These are phyloP conservation scores for Sicus ferrugineus DNA, from an alignment of 2,888 invertebrate species.

Conservation along the genomic window DNA sequence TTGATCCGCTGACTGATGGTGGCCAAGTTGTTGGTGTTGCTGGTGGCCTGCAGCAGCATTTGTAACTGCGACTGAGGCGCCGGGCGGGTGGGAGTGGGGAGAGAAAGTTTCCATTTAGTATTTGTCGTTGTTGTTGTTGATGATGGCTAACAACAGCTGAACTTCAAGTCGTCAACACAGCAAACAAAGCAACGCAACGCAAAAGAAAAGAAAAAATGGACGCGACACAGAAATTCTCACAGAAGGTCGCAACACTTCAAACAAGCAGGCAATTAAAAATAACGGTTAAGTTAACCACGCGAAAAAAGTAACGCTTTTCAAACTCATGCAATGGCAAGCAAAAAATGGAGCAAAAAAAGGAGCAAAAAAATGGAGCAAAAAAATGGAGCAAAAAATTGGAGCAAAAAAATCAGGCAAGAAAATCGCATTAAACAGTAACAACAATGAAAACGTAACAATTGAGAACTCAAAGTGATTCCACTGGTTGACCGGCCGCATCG, in stretches of 20 bases:
- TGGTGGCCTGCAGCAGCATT: conserved; percentile 60
- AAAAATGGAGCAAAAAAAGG: conserved; percentile 5
- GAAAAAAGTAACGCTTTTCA: neutral
- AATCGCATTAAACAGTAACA: neutral
- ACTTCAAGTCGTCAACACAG: conserved; percentile 9
- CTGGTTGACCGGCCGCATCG: conserved; percentile 1
- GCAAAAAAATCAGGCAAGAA: neutral
- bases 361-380: neutral
- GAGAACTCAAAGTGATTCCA: neutral
- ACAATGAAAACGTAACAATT: conserved; percentile 23
- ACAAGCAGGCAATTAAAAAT: conserved; percentile 33
- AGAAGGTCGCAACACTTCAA: no score
- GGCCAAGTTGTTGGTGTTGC: conserved; percentile 62
- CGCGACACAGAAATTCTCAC: no score
- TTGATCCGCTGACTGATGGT: conserved; percentile 63
- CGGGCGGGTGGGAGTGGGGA: conserved; percentile 27
- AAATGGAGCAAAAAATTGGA: conserved; percentile 16
- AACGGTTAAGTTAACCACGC: neutral
- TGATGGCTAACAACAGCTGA: conserved; percentile 20
- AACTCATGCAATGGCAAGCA: conserved; percentile 3
- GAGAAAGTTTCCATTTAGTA: conserved; percentile 8
- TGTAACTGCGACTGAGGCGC: conserved; percentile 58
- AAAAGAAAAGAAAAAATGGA: conserved; percentile 14
- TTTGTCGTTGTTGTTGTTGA: conserved; percentile 12
- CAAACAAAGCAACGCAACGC: conserved; percentile 38